Evolutionary conservation across 1,140 invertebrate genomes (phyloP).

Genomic region (Tetragonula clypearis): DNA sequence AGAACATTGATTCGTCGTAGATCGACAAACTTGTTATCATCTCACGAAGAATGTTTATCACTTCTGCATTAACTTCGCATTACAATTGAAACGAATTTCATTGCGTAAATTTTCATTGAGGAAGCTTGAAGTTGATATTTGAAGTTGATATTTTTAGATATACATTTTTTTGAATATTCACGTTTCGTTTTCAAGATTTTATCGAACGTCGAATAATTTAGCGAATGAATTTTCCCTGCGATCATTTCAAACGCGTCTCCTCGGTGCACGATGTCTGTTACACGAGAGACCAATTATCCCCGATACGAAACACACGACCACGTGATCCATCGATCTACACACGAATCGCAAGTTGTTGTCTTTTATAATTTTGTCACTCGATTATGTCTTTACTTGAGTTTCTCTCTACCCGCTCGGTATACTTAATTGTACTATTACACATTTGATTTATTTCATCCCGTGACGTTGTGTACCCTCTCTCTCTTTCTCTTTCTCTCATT

Average conservation of each 20-base stretch:
- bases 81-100: not conserved
- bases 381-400: slow-evolving; percentile 75
- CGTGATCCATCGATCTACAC: slow-evolving; percentile 43
- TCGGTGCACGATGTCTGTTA: not conserved
- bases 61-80: not conserved
- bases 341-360: slow-evolving; percentile 70
- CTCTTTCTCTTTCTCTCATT: slow-evolving; percentile 38
- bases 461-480: slow-evolving; percentile 57
- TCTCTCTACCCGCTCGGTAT: slow-evolving; percentile 82
- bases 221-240: not conserved
- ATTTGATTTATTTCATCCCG: slow-evolving; percentile 60
- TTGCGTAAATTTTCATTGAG: not conserved
- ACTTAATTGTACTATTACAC: slow-evolving; percentile 66
- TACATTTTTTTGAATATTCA: not conserved
- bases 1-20: not conserved
- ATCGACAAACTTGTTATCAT: not conserved
- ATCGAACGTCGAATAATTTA: not conserved
- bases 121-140: not conserved
- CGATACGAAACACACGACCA: slow-evolving; percentile 12
- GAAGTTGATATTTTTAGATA: not conserved
- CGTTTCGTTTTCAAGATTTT: not conserved
- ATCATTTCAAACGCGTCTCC: too few relatives aligned
- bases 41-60: not conserved
- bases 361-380: slow-evolving; percentile 72
- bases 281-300: not conserved